phyloP scores from a whole-genome alignment of 1,140 invertebrate genomes.

The Yoshiicerus persimilis region DNA sequence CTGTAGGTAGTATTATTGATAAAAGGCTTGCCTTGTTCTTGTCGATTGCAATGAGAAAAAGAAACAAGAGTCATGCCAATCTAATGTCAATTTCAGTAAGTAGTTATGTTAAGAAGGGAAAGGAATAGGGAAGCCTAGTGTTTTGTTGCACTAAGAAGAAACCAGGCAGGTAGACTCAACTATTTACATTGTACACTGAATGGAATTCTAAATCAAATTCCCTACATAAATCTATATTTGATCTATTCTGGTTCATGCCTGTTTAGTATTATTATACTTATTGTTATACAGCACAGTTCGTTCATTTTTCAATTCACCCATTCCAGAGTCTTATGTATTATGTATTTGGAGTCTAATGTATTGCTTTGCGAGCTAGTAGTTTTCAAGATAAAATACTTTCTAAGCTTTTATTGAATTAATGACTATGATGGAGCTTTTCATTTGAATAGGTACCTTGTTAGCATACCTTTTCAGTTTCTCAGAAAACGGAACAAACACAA shows the following conservation, averaged over 20 bases:
- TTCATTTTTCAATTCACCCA: not conserved
- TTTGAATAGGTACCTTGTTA: not conserved
- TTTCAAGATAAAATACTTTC: not conserved
- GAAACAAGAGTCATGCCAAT: conserved; percentile 9
- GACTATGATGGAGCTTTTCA: not conserved
- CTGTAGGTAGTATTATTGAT: not conserved
- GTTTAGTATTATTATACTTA: not conserved
- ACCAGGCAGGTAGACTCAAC: not conserved
- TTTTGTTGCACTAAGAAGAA: not conserved
- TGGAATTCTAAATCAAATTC: not conserved
- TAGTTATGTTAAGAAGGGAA: not conserved
- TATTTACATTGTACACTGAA: not conserved
- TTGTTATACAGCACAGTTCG: not conserved
- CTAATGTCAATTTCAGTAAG: conserved; percentile 7
- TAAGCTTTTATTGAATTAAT: too few species aligned
- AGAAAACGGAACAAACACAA: not conserved
- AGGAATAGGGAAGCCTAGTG: not conserved
- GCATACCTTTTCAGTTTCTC: not conserved
- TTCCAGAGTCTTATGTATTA: not conserved
- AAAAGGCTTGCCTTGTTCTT: not conserved
- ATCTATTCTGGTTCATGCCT: not conserved
- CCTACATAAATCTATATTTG: not conserved
- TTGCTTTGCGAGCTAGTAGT: not conserved
- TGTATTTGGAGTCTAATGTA: not conserved
- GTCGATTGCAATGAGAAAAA: not conserved